Evolutionary conservation across 2,888 invertebrate genomes (phyloP).

Genomic region (Heterodera filipjevi): DNA sequence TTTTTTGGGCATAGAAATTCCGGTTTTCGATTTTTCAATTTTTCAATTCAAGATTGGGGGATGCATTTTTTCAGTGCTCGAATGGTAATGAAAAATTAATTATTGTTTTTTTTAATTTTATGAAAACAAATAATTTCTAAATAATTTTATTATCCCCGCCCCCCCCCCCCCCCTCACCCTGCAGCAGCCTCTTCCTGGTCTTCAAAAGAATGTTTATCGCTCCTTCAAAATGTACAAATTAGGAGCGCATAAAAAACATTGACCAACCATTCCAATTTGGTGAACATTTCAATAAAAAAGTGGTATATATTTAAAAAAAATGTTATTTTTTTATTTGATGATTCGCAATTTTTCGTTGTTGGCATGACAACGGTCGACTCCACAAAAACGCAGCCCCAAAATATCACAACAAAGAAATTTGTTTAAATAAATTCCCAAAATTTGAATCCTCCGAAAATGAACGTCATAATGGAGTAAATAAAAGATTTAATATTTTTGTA

Average conservation of each 20-base stretch:
- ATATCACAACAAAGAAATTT: too few relatives aligned
- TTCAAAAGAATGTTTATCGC: constrained; percentile 34
- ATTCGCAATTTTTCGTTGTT: not conserved
- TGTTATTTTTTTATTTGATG: not conserved
- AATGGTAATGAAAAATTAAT: not conserved
- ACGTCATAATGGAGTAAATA: too few relatives aligned
- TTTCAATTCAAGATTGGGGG: too few relatives aligned
- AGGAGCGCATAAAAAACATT: not conserved
- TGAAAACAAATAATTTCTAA: constrained; percentile 41
- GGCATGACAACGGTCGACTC: not conserved
- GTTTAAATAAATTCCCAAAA: too few relatives aligned
- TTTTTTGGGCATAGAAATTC: too few relatives aligned
- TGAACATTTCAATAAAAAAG: constrained; percentile 32
- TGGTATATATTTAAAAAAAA: too few relatives aligned
- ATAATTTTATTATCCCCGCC: constrained; percentile 46
- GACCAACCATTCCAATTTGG: constrained; percentile 29
- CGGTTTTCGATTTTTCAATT: too few relatives aligned
- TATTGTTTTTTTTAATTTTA: not conserved
- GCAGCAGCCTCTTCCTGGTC: constrained; percentile 33
- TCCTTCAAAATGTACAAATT: constrained; percentile 35
- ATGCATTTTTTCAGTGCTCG: too few relatives aligned
- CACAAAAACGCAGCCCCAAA: too few relatives aligned
- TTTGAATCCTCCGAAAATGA: too few relatives aligned
- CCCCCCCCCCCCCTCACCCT: constrained; percentile 24
- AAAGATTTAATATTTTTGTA: too few relatives aligned